Base-by-base conservation (phyloP, 2,797 vertebrate species). In the Coranthus polyacanthus region DNA sequence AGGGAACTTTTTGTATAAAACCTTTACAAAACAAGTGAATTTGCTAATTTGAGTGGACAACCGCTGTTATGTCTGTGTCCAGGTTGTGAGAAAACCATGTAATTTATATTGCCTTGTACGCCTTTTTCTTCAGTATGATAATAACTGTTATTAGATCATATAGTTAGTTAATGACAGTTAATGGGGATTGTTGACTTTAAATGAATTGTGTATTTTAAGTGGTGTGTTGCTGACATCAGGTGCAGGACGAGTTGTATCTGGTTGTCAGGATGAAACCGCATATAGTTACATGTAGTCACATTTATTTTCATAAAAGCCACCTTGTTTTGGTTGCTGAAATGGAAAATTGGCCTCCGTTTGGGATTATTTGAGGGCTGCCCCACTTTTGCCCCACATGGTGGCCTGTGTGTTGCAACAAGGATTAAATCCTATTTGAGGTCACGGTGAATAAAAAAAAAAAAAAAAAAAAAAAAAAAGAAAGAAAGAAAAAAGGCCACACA, bases 351-450 rank as follows among this genome's bases (percentile, higher is more conserved):
- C 29, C 15, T 66, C 51, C 36, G 44, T 1, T 0, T 10, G 18
- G 60, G 29, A 73, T 74, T 74, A 71, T 76, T 70, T 67, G 20
- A 38, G 47, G 42, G 36, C 52, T 72, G 55, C 12, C 46, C 70
- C 52, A 51, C 24, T 76, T 79, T 71, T 56, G 20, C 49, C 20
- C 38, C 45, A 12, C 34, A 46, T 24, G 11, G 29, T 38, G 39
- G 26, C 34, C 41, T 21, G 37, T 71, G 34, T 44, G 7, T 62
- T 39, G 21, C 51, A 54, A 57, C 49, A 52, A 62, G 56, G 54
- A 69, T 72, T 62, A 69, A 59, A 78, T 69, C 57, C 21, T n/a
- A 60, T 63, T 68, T 55, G 15, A 52, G 38, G 22, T 50, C 32
- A 26, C 3, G 12, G 59, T 38, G 15, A 63, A 12, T 24, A 15